These are phyloP conservation scores for Orgyia antiqua DNA, from an alignment of 2,888 invertebrate species.

Conservation along the genomic window DNA sequence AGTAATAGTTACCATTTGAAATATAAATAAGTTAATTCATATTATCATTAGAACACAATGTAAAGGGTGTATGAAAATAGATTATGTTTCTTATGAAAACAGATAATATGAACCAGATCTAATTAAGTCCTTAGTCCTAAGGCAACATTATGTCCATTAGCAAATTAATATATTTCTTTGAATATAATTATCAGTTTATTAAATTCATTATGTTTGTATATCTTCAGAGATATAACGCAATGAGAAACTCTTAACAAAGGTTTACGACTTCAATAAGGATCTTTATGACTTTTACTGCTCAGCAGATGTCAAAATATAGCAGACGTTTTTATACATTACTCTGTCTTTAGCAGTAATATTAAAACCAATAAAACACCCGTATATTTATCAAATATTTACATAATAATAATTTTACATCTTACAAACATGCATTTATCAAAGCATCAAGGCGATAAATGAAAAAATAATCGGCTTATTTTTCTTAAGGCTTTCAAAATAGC, in stretches of 20 bases:
- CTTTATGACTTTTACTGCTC: slow-evolving; percentile 57
- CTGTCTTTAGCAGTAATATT: slow-evolving; percentile 30
- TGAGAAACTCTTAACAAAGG: slow-evolving; percentile 63
- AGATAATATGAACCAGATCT: too few relatives aligned
- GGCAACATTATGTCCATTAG: slow-evolving; percentile 36
- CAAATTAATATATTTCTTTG: slow-evolving; percentile 38
- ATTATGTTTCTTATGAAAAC: too few relatives aligned
- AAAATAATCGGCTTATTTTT: slow-evolving; percentile 33
- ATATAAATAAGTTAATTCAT: too few relatives aligned
- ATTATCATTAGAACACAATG: too few relatives aligned
- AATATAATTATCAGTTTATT: slow-evolving; percentile 29
- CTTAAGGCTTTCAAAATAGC: slow-evolving; percentile 12
- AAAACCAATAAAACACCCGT: slow-evolving; percentile 20
- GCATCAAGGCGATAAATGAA: slow-evolving; percentile 16
- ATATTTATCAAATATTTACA: slow-evolving; percentile 12
- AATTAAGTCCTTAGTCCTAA: too few relatives aligned
- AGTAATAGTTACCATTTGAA: too few relatives aligned
- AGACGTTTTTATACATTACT: slow-evolving; percentile 14
- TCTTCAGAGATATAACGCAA: slow-evolving; percentile 47
- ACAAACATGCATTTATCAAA: slow-evolving; percentile 6
- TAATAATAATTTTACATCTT: slow-evolving; percentile 11
- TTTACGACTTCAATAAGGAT: slow-evolving; percentile 64
- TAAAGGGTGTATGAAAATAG: too few relatives aligned
- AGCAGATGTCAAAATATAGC: slow-evolving; percentile 55
- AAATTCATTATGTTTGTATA: slow-evolving; percentile 43